Evolutionary conservation across 2,113 vertebrate species (phyloP), one percentile per base, ranked within the genome.

Genomic region (Cepphus grylle): DNA sequence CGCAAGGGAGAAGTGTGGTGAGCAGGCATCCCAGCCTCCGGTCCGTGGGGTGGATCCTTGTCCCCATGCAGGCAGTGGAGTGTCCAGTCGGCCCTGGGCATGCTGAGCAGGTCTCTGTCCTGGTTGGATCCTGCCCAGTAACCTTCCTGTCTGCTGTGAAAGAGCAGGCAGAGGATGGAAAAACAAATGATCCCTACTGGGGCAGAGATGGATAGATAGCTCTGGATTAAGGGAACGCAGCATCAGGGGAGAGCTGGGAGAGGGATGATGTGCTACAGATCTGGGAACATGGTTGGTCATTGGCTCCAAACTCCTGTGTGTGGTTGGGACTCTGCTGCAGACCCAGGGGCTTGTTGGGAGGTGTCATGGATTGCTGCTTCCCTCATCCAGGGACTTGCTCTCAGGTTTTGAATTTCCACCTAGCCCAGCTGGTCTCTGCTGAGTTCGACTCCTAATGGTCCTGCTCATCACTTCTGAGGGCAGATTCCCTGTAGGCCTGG

Each of bases 291-390:
- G 25, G 9, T 9, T 71, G 20, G 14, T 52, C 8, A 2, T 32
- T 87, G 73, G 13, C 38, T 79, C 30, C 0, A 8, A 83, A 89
- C 65, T 43, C 14, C 3, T 0, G 21, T 67, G 18, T 56, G n/a
- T 53, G 45, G 32, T 6, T 18, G 49, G 42, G 42, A 30, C 25
- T 40, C 23, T 86, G 25, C 43, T 81, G 58, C 40, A 93, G 58
- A 56, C 13, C 3, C 15, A 4, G 6, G 2, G 7, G 5, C 2
- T 1, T 42, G 12, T 17, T 65, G 13, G 15, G 22, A 12, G 25
- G 16, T 25, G 10, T 23, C 0, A 0, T 32, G 12, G 21, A 27
- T 78, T 27, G 30, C 78, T 65, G 25, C 52, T 63, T 81, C 6
- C 20, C 22, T 76, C 21, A 34, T 53, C 0, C 2, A 61, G 45